These are phyloP conservation scores for Pseudeuparius sepicola DNA, from an alignment of 2,888 invertebrate genomes.

Conservation along the genomic window DNA sequence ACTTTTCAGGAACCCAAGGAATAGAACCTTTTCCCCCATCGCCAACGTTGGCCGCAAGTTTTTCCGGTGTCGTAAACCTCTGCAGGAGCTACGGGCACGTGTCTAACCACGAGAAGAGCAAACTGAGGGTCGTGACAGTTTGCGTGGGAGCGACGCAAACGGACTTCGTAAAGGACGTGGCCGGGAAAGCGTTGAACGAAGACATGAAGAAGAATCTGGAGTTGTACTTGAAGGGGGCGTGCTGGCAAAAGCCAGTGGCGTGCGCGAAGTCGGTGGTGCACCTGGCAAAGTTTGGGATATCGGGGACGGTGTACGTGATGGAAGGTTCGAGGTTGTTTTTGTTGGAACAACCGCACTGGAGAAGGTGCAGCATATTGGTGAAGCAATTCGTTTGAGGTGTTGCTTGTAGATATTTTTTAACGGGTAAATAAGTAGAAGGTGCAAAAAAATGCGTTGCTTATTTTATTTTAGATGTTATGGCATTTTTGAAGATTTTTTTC, in stretches of 20 bases:
- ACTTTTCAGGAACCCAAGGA: too few relatives aligned
- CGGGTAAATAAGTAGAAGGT: too few relatives aligned
- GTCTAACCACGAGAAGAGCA: conserved; percentile 30
- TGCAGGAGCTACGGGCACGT: conserved; percentile 33
- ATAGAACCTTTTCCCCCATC: conserved; percentile 40
- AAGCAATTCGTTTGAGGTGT: conserved; percentile 19
- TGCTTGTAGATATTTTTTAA: too few relatives aligned
- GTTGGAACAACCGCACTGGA: conserved; percentile 27
- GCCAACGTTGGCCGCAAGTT: conserved; percentile 41
- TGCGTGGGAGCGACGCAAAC: conserved; percentile 37
- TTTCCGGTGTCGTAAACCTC: conserved; percentile 35
- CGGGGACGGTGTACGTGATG: conserved; percentile 35
- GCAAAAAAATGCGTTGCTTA: too few relatives aligned
- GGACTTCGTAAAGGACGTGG: conserved; percentile 29
- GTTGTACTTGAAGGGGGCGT: conserved; percentile 21
- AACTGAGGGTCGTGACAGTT: conserved; percentile 36
- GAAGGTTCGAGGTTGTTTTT: conserved; percentile 31
- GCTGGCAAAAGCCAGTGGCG: conserved; percentile 30
- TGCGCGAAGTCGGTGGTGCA: conserved; percentile 33
- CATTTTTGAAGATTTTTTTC: too few relatives aligned
- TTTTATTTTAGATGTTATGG: too few relatives aligned
- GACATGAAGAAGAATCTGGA: conserved; percentile 25
- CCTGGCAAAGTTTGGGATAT: conserved; percentile 30
- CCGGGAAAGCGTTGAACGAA: conserved; percentile 26
- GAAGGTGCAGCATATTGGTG: conserved; percentile 16